Percentiles rank a stretch among this genome's conserved stretches.
Evolutionary conservation across 2,888 invertebrate genomes (phyloP).

Genomic region (Rhagium mordax): DNA sequence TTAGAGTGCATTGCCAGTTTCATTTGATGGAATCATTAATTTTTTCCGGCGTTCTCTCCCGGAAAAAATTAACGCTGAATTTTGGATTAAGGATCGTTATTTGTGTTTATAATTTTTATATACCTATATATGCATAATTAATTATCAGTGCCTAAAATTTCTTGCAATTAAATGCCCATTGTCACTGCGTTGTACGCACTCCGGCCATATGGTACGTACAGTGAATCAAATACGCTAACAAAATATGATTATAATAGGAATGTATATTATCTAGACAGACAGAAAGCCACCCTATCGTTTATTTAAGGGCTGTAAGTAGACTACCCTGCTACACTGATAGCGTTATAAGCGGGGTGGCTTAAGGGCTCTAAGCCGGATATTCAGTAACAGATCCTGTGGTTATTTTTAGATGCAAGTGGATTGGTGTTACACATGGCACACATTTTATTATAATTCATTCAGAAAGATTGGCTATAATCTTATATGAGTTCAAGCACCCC

Average conservation of each 20-base stretch:
- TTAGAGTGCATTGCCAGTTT: background rate
- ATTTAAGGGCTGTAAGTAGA: conserved; percentile 23
- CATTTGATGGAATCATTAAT: too few species aligned
- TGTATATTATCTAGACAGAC: conserved; percentile 16
- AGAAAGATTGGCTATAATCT: conserved; percentile 1
- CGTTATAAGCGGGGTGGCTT: conserved; percentile 32
- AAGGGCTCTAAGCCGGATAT: conserved; percentile 26
- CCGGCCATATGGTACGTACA: conserved; percentile 13
- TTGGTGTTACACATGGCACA: conserved; percentile 12
- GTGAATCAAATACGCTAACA: conserved; percentile 1
- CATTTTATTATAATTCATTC: conserved; percentile 12
- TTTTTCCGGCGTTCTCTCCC: too few species aligned
- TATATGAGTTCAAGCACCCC: conserved; percentile 6
- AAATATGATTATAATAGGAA: conserved; percentile 17
- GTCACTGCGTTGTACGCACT: background rate
- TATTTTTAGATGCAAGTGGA: conserved; percentile 33
- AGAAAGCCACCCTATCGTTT: conserved; percentile 23
- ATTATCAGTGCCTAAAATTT: conserved; percentile 2
- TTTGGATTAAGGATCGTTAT: too few species aligned
- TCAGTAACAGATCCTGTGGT: conserved; percentile 17
- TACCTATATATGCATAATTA: background rate
- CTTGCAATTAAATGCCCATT: conserved; percentile 18
- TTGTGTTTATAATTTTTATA: background rate
- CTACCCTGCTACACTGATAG: conserved; percentile 10
- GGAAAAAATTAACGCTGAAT: too few species aligned